These are phyloP conservation scores for Pomatostomus ruficeps DNA, from an alignment of 2,113 vertebrate species.

Conservation along the genomic window DNA sequence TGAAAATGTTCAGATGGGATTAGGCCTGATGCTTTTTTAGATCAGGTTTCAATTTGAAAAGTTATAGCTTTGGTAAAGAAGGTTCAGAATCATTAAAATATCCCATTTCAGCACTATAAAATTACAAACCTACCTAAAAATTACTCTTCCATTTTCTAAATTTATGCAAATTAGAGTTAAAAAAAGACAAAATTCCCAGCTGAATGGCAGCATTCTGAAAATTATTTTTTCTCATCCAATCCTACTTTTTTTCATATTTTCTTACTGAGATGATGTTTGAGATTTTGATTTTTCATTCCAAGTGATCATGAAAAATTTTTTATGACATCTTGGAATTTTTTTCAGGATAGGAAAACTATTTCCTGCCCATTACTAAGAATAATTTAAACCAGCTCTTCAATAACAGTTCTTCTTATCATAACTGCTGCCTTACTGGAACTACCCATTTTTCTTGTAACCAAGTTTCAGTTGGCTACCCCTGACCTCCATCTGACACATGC, in stretches of 20 bases:
- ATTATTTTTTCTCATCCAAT: fast-evolving
- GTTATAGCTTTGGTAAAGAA: background rate
- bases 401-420: background rate
- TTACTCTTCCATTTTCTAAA: background rate
- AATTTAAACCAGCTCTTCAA: background rate
- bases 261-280: background rate
- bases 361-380: background rate
- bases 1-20: background rate
- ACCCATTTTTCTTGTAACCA: background rate
- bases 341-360: background rate
- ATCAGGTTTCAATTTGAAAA: background rate
- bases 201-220: background rate
- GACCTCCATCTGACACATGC: background rate
- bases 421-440: background rate
- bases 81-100: background rate
- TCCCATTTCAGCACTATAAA: background rate
- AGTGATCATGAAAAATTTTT: background rate
- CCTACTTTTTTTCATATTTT: background rate
- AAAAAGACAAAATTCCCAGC: background rate
- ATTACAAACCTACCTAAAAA: background rate
- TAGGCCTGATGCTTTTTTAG: background rate
- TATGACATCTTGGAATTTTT: background rate
- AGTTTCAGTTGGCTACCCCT: background rate
- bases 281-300: background rate
- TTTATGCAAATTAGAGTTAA: background rate